These are phyloP conservation scores for Serripes groenlandicus DNA, from an alignment of 2,888 invertebrate species.

Conservation along the genomic window DNA sequence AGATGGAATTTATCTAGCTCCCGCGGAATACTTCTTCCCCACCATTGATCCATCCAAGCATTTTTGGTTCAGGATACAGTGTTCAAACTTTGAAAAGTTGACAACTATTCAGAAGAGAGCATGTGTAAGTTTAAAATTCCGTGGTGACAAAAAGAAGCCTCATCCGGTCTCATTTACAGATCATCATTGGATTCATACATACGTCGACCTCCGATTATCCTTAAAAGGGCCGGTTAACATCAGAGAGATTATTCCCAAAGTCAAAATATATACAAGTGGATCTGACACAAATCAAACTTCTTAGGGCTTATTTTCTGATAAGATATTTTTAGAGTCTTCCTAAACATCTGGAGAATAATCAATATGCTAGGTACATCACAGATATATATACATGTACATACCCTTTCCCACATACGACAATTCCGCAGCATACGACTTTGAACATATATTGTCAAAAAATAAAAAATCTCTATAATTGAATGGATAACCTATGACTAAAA, in stretches of 20 bases:
- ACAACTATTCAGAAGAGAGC: slow-evolving; percentile 73
- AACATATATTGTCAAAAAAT: no score
- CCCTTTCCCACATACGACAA: no score
- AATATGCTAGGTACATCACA: no score
- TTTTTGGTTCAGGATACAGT: slow-evolving; percentile 75
- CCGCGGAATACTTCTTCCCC: slow-evolving; percentile 82
- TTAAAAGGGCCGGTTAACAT: slow-evolving; percentile 73
- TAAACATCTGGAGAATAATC: no score
- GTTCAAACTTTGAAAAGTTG: slow-evolving; percentile 71
- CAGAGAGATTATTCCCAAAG: slow-evolving; percentile 24
- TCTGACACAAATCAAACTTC: not conserved
- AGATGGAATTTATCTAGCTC: slow-evolving; percentile 76
- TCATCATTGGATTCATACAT: slow-evolving; percentile 83
- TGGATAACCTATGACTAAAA: no score
- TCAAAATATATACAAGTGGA: slow-evolving; percentile 17
- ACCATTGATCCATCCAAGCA: slow-evolving; percentile 79
- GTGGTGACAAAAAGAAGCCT: slow-evolving; percentile 70
- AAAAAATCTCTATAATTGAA: no score
- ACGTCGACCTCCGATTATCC: slow-evolving; percentile 74
- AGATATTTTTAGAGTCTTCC: no score
- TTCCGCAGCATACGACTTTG: no score
- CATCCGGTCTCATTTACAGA: slow-evolving; percentile 74
- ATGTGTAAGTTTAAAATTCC: slow-evolving; percentile 76
- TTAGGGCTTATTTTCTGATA: not conserved
- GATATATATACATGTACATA: no score